Percentiles rank a stretch among this genome's conserved stretches.
These are phyloP conservation scores for Agonum fuliginosum DNA, from an alignment of 2,888 invertebrate genomes.

Conservation along the genomic window DNA sequence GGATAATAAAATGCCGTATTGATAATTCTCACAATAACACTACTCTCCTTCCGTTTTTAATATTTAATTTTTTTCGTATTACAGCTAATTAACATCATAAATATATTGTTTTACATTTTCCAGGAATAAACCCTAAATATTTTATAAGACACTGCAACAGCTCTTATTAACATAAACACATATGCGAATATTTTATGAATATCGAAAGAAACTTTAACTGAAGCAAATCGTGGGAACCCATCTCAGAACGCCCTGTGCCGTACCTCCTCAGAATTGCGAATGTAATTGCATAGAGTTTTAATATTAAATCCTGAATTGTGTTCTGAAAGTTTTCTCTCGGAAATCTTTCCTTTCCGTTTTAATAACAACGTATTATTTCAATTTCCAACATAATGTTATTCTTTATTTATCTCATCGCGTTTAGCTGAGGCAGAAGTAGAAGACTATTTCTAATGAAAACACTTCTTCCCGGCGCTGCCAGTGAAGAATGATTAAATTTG, in stretches of 20 bases:
- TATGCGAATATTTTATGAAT: background rate
- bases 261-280: background rate
- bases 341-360: slow-evolving; percentile 62
- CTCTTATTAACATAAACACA: background rate
- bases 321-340: slow-evolving; percentile 16
- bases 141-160: no score
- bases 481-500: slow-evolving; percentile 70
- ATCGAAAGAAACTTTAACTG: background rate
- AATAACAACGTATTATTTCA: slow-evolving; percentile 70
- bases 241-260: background rate
- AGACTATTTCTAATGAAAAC: slow-evolving; percentile 70
- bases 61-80: no score
- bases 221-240: background rate
- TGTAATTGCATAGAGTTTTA: slow-evolving; percentile 56
- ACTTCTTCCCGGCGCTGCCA: slow-evolving; percentile 60
- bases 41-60: no score
- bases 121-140: no score
- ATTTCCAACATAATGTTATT: slow-evolving; percentile 70
- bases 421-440: slow-evolving; percentile 64
- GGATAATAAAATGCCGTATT: no score
- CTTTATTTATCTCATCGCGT: slow-evolving; percentile 68
- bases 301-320: slow-evolving; percentile 57
- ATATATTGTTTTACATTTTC: no score
- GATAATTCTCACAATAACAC: no score
- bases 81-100: no score